phyloP scores from a whole-genome alignment of 2,888 invertebrate genomes.

The Zaprionus lineosus region DNA sequence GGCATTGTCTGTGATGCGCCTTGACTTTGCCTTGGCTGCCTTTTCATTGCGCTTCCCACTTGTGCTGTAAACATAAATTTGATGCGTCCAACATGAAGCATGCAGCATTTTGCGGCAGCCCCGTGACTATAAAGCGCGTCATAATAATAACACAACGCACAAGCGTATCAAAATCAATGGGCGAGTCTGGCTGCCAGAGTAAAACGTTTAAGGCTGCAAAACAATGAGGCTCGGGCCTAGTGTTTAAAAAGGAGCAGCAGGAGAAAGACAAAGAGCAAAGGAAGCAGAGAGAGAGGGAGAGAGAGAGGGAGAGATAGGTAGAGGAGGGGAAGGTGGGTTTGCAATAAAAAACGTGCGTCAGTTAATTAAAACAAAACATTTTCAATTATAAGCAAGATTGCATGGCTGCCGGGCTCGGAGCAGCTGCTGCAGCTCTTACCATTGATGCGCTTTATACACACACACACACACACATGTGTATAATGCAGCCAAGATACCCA shows the following conservation, averaged over 20 bases:
- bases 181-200: slow-evolving; percentile 13
- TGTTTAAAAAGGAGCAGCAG: not conserved
- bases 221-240: slow-evolving; percentile 4
- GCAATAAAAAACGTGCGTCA: slow-evolving; percentile 54
- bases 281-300: not conserved
- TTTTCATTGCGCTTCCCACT: slow-evolving; percentile 67
- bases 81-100: slow-evolving; percentile 48
- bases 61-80: slow-evolving; percentile 74
- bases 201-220: slow-evolving; percentile 11
- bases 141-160: slow-evolving; percentile 55
- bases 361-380: slow-evolving; percentile 81
- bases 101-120: slow-evolving; percentile 49
- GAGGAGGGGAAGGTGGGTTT: not conserved
- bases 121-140: slow-evolving; percentile 74
- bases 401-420: slow-evolving; percentile 12
- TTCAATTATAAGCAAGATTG: slow-evolving; percentile 66
- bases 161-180: slow-evolving; percentile 58
- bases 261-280: not conserved
- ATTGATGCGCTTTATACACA: slow-evolving; percentile 21
- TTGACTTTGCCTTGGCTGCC: slow-evolving; percentile 36
- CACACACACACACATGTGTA: slow-evolving; percentile 8
- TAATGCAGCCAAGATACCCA: slow-evolving; percentile 21
- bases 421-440: slow-evolving; percentile 20
- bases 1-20: slow-evolving; percentile 50
- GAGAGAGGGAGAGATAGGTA: not conserved